Evolutionary conservation across 2,113 vertebrate species (phyloP), one percentile per base, ranked within the genome.

Genomic region (Scophthalmus maximus): DNA sequence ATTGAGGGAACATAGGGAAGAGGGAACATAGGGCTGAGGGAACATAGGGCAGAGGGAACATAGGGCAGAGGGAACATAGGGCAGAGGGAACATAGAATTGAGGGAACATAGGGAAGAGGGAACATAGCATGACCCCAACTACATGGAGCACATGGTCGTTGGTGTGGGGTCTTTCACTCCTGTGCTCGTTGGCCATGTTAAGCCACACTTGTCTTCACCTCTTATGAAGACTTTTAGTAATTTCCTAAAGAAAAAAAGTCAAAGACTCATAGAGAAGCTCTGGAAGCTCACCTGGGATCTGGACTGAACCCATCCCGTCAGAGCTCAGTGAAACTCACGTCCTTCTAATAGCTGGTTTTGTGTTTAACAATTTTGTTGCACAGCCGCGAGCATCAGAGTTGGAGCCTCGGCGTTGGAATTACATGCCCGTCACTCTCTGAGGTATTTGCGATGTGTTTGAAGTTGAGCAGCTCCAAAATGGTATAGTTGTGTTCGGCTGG

Each of bases 401-500:
- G 26, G 66, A 77, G 60, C 56, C 49, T 67, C 57, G 61, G 74
- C 60, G 79, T 49, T 68, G 74, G 66, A 77, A 81, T 84, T 62
- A 82, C 81, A 82, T 61, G 76, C 73, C 79, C 61, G 68, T 86
- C 83, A 77, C 76, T 86, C 81, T 84, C 81, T 65, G 73, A 75
- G 76, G 85, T 78, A 74, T 46, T n/a, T 72, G 74, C 52, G 2
- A 74, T 60, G 74, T 80, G 74, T 88, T 89, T 85, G 84, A 88
- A 86, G 83, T 84, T 71, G 68, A 78, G 78, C 74, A 57, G 69
- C 72, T 81, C 62, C 62, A 74, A 77, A 89, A 69, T 72, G 79
- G n/a, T n/a, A n/a, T 83, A 86, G 81, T 84, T 83, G 72, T 84
- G 81, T 79, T 85, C 61, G 65, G 63, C 67, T 32, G 51, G 67